Evolutionary conservation across 2,797 vertebrate genomes (phyloP).

Genomic region (Falco rusticolus): DNA sequence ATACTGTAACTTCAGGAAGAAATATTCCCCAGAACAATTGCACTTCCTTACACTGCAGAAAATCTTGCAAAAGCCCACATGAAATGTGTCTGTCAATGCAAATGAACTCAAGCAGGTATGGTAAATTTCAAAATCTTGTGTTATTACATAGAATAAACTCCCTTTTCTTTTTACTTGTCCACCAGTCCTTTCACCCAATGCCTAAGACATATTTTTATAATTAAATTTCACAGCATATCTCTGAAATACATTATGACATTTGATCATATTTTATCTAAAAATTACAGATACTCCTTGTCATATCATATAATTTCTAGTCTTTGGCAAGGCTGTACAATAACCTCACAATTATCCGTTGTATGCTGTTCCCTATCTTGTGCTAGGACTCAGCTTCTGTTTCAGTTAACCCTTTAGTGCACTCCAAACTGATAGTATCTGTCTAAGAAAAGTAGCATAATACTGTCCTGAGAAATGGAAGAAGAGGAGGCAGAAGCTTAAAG

Average conservation of each 20-base stretch:
- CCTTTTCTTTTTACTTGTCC: neutral
- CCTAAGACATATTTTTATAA: neutral
- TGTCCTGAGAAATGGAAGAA: neutral
- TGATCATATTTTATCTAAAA: constrained; percentile 2
- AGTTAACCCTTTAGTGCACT: constrained; percentile 12
- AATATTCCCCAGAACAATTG: constrained; percentile 7
- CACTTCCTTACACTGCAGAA: neutral
- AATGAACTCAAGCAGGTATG: neutral
- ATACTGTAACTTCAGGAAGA: neutral
- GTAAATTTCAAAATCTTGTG: neutral
- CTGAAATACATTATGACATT: neutral
- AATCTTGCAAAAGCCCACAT: neutral
- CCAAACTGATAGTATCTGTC: neutral
- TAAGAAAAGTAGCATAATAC: neutral
- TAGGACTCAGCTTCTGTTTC: constrained; percentile 29
- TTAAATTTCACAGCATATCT: neutral
- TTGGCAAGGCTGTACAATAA: neutral
- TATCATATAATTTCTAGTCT: neutral
- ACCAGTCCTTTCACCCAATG: neutral
- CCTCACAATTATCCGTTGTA: neutral
- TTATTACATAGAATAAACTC: neutral
- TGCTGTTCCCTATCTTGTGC: neutral
- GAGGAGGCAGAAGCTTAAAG: neutral
- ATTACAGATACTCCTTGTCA: neutral
- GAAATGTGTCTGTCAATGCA: neutral